These are phyloP conservation scores for Cremastinae sp. DNA, from an alignment of 2,888 invertebrate genomes.

Conservation along the genomic window DNA sequence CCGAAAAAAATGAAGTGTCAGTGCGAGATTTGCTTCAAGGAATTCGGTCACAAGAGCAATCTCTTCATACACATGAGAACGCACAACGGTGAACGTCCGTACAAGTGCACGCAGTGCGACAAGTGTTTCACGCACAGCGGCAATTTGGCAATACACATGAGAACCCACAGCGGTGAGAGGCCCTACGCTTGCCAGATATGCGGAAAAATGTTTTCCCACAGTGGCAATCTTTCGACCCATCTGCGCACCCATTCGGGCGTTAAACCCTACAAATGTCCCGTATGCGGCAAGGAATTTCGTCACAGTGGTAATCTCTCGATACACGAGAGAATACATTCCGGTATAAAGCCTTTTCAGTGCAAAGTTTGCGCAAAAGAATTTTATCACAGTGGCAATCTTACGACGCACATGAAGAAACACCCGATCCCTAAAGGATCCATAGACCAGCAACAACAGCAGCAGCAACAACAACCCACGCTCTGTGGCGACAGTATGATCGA, in stretches of 20 bases:
- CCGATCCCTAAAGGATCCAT: constrained; percentile 61
- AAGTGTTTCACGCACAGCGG: constrained; percentile 79
- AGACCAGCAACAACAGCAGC: constrained; percentile 17
- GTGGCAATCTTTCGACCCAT: constrained; percentile 78
- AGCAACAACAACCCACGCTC: constrained; percentile 19
- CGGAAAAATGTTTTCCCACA: constrained; percentile 79
- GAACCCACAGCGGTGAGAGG: constrained; percentile 79
- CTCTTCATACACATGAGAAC: constrained; percentile 79
- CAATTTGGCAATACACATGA: constrained; percentile 78
- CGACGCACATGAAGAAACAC: constrained; percentile 79
- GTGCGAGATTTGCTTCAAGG: constrained; percentile 79
- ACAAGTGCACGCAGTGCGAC: constrained; percentile 78
- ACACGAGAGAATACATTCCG: constrained; percentile 79
- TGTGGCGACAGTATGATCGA: constrained; percentile 27
- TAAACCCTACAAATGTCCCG: constrained; percentile 78
- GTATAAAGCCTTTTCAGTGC: constrained; percentile 79
- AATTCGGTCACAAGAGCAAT: constrained; percentile 79
- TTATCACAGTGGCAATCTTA: constrained; percentile 79
- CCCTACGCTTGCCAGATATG: constrained; percentile 79
- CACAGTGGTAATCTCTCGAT: constrained; percentile 79
- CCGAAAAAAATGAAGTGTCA: constrained; percentile 77
- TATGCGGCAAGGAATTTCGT: constrained; percentile 78
- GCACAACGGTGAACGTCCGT: constrained; percentile 79
- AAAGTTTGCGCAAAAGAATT: constrained; percentile 79
- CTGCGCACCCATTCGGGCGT: constrained; percentile 78